Evolutionary conservation across 2,888 invertebrate genomes (phyloP), one percentile per base, ranked within the genome.

Genomic region (Leucozona laternaria): DNA sequence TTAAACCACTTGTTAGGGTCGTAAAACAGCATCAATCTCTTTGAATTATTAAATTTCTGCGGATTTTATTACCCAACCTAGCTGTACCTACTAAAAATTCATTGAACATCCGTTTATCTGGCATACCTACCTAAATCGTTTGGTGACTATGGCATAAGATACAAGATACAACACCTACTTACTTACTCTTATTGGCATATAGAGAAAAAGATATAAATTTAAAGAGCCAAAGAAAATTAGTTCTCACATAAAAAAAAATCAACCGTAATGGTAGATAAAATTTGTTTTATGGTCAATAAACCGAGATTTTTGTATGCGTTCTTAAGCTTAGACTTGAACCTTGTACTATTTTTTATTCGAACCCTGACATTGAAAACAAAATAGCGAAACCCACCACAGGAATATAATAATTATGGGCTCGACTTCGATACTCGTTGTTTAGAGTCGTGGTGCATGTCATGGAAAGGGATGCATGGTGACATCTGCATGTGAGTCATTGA

Each of bases 391-490:
- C 82, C 66, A 86, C 81, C 73, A 86, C 70, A 28, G 31, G 50
- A 71, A 86, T 31, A n/a, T n/a, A n/a, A n/a, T n/a, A n/a, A n/a
- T n/a, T n/a, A 55, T 17, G 66, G 71, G 53, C 58, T 80, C 55
- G n/a, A 8, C 2, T 60, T 71, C 60, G 62, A 72, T 45, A 57
- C 57, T 55, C 66, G 57, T 28, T 71, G 43, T 25, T 57, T 7
- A 17, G 37, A 37, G 20, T 11, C 81, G 81, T 86, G 85, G 81
- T 86, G 86, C 86, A 86, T 86, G 86, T 55, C 81, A 82, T 34
- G 81, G 86, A 34, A 84, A 78, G 25, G n/a, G 72, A 28, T 86
- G 70, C 86, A 82, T 75, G 71, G 82, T 86, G 86, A 86, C 86
- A 86, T 86, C 86, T 86, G 77, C 81, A 79, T 40, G 86, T 31